Evolutionary conservation across 2,797 vertebrate species (phyloP), one percentile per base, ranked within the genome.

Genomic region (Limosa lapponica): DNA sequence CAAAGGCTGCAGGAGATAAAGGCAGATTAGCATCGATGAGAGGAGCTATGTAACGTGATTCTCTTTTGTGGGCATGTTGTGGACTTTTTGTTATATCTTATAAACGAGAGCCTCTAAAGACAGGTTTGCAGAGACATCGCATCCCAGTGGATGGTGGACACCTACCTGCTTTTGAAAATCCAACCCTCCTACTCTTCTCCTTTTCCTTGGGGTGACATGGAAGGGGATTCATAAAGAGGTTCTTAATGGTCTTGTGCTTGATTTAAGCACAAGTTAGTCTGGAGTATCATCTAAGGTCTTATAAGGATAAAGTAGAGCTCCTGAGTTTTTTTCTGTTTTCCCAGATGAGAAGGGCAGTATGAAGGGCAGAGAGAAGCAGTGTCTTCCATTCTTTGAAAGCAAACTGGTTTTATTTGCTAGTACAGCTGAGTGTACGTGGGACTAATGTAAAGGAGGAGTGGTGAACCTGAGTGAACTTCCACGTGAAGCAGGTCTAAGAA

Each of bases 151-250:
- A 13, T n/a, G 82, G 22, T 18, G 86, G 58, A 13, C 14, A 62
- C 51, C 25, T 49, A 7, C 32, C 82, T 69, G 57, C 52, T 18
- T 65, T 62, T 46, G 39, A 62, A 73, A 84, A 69, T 16, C 54
- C 80, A 75, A 8, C 44, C 24, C 65, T 87, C 10, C 0, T 2
- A 2, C 7, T 32, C 37, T 14, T 9, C 3, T 10, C 3, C 0
- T 66, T 89, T 81, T 37, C 36, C 23, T 41, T 22, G 58, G 32
- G 14, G 15, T 72, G 62, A 10, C 1, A 0, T 6, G 7, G 61
- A 54, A 54, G 15, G 22, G 30, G 13, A 58, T 70, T 58, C 24
- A 14, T 30, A 8, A 51, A 30, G 73, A 61, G 25, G 10, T 55
- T 75, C n/a, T 62, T 61, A 3, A 27, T 1, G 5, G 24, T 30